Evolutionary conservation across 1,140 invertebrate genomes (phyloP).

Genomic region (Brevipalpus yothersi): DNA sequence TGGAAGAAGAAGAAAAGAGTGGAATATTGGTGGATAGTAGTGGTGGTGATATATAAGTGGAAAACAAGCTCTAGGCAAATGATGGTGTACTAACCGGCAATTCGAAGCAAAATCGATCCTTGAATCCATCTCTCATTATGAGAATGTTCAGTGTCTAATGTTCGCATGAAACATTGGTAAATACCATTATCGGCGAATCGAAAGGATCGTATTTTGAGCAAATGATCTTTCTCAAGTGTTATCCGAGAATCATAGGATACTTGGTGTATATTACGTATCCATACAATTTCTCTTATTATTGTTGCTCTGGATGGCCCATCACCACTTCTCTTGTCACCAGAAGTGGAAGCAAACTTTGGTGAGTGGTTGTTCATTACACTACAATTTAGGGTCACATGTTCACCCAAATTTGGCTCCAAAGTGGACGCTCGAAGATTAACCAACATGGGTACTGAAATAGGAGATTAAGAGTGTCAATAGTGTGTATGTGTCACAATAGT

Average conservation of each 20-base stretch:
- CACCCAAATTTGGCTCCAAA: not conserved
- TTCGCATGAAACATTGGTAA: conserved; percentile 1
- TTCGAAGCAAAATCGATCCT: conserved; percentile 5
- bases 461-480: not conserved
- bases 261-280: not conserved
- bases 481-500: no score
- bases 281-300: not conserved
- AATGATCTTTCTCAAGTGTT: not conserved
- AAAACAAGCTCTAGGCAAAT: not conserved
- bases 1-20: not conserved
- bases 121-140: conserved; percentile 11
- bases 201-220: not conserved
- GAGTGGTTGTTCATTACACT: not conserved
- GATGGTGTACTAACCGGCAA: conserved; percentile 8
- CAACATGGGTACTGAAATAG: not conserved
- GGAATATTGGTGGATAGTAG: not conserved
- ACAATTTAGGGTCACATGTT: not conserved
- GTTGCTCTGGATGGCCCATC: not conserved
- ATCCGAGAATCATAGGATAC: not conserved
- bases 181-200: not conserved
- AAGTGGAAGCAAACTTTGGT: not conserved
- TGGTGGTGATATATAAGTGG: not conserved
- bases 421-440: not conserved
- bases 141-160: not conserved
- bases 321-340: not conserved